These are phyloP conservation scores for Steinernema hermaphroditum DNA, from an alignment of 2,888 invertebrate species.

Conservation along the genomic window DNA sequence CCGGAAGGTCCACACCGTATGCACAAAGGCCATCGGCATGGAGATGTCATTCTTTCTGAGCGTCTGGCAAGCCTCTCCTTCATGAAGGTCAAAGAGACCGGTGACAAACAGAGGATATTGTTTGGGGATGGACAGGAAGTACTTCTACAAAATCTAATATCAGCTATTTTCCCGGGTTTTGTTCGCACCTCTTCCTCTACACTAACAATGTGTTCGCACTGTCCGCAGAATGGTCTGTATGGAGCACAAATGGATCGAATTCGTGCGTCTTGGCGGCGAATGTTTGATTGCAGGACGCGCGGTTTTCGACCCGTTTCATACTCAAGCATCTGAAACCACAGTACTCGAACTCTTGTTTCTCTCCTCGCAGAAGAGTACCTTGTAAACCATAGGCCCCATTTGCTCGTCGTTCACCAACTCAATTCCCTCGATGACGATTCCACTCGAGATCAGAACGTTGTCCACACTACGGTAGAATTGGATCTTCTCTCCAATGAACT, in stretches of 20 bases:
- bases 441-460: constrained; percentile 47
- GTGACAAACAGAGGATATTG: constrained; percentile 58
- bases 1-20: constrained; percentile 61
- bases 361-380: constrained; percentile 23
- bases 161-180: not conserved
- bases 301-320: constrained; percentile 42
- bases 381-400: constrained; percentile 36
- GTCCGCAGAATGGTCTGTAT: constrained; percentile 60
- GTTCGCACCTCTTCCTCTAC: constrained; percentile 51
- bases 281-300: constrained; percentile 33
- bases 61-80: constrained; percentile 53
- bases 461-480: constrained; percentile 35
- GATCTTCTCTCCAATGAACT: constrained; percentile 36
- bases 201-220: constrained; percentile 52
- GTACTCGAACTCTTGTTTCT: not conserved
- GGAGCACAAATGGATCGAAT: constrained; percentile 59
- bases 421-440: constrained; percentile 53
- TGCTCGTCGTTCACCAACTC: constrained; percentile 41
- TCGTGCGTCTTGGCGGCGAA: constrained; percentile 34
- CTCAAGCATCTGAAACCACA: constrained; percentile 39
- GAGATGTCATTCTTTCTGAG: constrained; percentile 54
- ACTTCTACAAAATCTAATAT: constrained; percentile 41
- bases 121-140: constrained; percentile 60
- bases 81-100: constrained; percentile 61
- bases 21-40: constrained; percentile 62